Conservation (phyloP, 2,113 vertebrate species). For the Elgaria multicarinata region DNA sequence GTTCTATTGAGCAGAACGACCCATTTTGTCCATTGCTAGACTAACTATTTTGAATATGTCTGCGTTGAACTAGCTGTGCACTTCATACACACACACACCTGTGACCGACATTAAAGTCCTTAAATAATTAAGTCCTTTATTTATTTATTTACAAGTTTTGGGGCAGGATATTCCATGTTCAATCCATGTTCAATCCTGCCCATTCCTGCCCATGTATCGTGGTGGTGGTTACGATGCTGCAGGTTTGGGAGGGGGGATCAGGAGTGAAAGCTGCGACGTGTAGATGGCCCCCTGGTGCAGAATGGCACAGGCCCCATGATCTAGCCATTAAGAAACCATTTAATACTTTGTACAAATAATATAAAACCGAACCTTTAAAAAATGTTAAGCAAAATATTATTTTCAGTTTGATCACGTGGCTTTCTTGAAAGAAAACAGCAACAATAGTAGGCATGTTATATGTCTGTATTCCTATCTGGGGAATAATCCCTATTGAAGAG, state of each 20-base stretch:
- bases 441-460: neutral
- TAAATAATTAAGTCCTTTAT: neutral
- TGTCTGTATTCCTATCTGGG: neutral
- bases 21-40: neutral
- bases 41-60: neutral
- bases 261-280: too few species aligned
- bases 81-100: conserved; percentile 27
- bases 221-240: too few species aligned
- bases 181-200: too few species aligned
- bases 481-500: neutral
- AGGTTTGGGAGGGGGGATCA: too few species aligned
- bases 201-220: too few species aligned
- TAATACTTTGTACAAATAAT: neutral
- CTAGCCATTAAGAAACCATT: neutral
- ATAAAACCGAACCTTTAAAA: neutral
- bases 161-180: too few species aligned
- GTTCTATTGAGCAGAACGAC: neutral
- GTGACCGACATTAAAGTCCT: conserved; percentile 21
- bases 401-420: neutral
- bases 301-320: neutral
- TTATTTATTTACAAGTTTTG: too few species aligned
- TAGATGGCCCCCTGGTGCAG: neutral
- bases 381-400: neutral
- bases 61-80: neutral
- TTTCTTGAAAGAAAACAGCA: neutral